These are phyloP conservation scores for Camelus bactrianus DNA, from an alignment of 2,113 vertebrate species.

Conservation along the genomic window DNA sequence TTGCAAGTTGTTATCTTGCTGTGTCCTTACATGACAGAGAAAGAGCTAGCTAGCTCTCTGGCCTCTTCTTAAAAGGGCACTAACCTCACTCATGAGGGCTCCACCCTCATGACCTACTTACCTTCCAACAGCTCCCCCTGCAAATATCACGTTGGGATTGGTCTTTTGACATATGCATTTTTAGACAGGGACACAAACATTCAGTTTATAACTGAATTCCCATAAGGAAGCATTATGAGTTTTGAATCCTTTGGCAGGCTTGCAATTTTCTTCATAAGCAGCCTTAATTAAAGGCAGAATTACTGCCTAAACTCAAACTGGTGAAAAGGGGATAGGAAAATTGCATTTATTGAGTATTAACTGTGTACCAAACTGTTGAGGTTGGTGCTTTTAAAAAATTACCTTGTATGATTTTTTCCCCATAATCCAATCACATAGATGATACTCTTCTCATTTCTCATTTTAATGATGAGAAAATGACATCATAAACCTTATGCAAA, in stretches of 20 bases:
- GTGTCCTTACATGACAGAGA: not conserved
- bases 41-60: not conserved
- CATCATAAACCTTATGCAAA: not conserved
- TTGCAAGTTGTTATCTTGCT: not conserved
- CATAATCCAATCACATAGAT: not conserved
- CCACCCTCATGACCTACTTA: not conserved
- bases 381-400: not conserved
- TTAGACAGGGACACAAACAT: not conserved
- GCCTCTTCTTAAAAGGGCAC: too few species aligned
- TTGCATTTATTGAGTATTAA: too few species aligned
- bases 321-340: not conserved
- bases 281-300: not conserved
- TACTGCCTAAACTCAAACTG: not conserved
- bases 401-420: not conserved
- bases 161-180: not conserved
- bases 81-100: not conserved
- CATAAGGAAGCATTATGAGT: conserved; percentile 74
- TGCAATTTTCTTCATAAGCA: conserved; percentile 62
- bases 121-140: too few species aligned
- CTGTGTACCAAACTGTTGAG: too few species aligned
- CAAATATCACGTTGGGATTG: not conserved
- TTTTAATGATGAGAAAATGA: not conserved
- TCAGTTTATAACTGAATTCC: conserved; percentile 38
- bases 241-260: conserved; percentile 80
- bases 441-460: not conserved